A percentile compares a stretch with the other conserved stretches of the same genome.
Conservation (phyloP, 2,113 vertebrate species). For the Brevimyrus niger region DNA sequence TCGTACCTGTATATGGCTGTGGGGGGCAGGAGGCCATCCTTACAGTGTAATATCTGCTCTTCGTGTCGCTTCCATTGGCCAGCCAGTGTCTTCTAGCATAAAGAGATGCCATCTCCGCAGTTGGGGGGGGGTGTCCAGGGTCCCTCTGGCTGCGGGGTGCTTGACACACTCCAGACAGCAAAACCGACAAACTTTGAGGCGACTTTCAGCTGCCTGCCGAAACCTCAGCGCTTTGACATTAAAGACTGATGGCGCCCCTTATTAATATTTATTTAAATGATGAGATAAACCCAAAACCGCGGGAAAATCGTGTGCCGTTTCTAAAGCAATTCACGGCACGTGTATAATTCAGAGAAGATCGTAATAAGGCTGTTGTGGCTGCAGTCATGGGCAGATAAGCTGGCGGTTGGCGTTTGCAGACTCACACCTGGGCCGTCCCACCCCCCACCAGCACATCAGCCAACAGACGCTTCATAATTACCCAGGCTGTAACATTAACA, state of each 20-base stretch:
- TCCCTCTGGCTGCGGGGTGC: no score
- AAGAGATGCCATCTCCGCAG: not conserved
- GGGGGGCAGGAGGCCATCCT: not conserved
- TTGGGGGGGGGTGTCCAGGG: no score
- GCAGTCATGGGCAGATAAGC: not conserved
- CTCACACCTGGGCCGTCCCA: not conserved
- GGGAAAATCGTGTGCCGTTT: not conserved
- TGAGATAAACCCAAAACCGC: not conserved
- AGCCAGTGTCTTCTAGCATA: not conserved
- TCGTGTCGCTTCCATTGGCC: not conserved
- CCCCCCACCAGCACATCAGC: not conserved
- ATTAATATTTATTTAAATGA: slow-evolving; percentile 12
- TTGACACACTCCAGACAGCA: no score
- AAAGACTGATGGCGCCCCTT: not conserved
- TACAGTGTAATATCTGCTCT: not conserved
- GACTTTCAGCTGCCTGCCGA: not conserved
- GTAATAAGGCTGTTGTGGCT: not conserved
- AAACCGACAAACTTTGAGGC: not conserved
- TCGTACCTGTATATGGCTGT: not conserved
- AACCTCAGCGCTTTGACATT: not conserved
- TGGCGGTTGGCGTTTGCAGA: not conserved
- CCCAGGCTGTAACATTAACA: not conserved
- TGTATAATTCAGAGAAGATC: not conserved
- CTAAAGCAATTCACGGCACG: not conserved
- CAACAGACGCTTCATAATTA: not conserved